Evolutionary conservation across 2,888 invertebrate genomes (phyloP), one percentile per base, ranked within the genome.

Genomic region (Scaptomyza caliginosa): DNA sequence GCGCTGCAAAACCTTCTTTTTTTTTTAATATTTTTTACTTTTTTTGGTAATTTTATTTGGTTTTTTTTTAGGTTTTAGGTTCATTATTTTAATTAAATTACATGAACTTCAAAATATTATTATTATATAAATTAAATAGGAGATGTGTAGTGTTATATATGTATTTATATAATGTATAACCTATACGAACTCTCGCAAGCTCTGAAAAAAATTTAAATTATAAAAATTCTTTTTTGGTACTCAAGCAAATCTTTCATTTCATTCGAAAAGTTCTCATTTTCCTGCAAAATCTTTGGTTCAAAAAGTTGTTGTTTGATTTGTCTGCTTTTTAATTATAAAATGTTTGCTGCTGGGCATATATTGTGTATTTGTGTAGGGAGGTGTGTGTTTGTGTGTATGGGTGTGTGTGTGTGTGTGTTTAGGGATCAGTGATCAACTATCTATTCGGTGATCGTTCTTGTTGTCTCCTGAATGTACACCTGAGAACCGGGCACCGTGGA

Each of bases 401-500:
- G 28, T 46, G 10, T 49, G 42, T 28, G 26, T 54, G 38, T 46
- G 32, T 64, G 55, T 51, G 46, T 52, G 39, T 63, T 17, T 45
- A 43, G 36, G 52, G 66, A 58, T 75, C 65, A 57, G 57, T 39
- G 56, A 62, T 50, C 45, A 38, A 46, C 45, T 49, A 76, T 84
- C 86, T 90, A 90, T 90, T 90, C 91, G 88, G 89, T 89, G 90
- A 94, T 92, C 89, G 94, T 94, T 90, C 94, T 90, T 92, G 89
- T 95, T 91, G 95, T 95, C 93, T 96, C 96, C 93, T 96, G 96
- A 83, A 97, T 96, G 92, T 97, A 94, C 93, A 96, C 96, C 89
- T 97, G 96, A 90, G 96, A 96, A 89, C 97, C 97, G 92, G 97
- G 97, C 89, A 97, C 96, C 87, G 96, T 95, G 92, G 96, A 96